These are phyloP conservation scores for Aplochiton taeniatus DNA, from an alignment of 2,797 vertebrate species.

Conservation along the genomic window DNA sequence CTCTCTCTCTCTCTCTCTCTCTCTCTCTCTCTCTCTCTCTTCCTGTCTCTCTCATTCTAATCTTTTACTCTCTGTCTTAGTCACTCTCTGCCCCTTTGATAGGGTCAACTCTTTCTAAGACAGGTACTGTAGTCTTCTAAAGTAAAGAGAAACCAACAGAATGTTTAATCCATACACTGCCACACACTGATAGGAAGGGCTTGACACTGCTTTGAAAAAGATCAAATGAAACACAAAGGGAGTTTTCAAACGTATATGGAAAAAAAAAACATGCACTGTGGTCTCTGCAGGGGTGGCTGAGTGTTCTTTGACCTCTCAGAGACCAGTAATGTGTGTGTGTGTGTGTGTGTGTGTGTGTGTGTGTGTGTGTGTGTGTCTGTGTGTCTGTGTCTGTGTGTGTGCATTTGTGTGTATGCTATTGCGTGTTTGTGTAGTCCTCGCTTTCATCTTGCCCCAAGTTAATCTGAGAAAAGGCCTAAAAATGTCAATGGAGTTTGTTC, in stretches of 20 bases:
- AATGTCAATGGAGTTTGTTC: slow-evolving; percentile 4
- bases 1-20: not conserved
- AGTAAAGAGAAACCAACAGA: not conserved
- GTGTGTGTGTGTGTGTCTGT: too few species aligned
- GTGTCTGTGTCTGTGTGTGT: too few species aligned
- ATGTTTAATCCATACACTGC: slow-evolving; percentile 1
- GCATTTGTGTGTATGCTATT: too few species aligned
- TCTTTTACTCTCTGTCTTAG: not conserved
- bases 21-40: not conserved
- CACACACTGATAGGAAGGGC: too few species aligned
- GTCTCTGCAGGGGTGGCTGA: slow-evolving; percentile 5
- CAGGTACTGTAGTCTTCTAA: not conserved
- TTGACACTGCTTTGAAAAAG: slow-evolving; percentile 7
- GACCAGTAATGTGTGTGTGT: not conserved
- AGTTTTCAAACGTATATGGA: not conserved
- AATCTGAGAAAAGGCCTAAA: slow-evolving; percentile 1
- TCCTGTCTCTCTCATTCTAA: not conserved
- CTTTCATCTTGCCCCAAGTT: slow-evolving; percentile 3
- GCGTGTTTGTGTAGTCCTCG: too few species aligned
- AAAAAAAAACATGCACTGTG: not conserved
- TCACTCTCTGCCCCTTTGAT: not conserved
- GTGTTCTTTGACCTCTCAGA: slow-evolving; percentile 3
- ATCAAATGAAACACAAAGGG: slow-evolving; percentile 16
- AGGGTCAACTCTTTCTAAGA: not conserved
- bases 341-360: slow-evolving; percentile 5